Base-by-base conservation (phyloP, 2,797 vertebrate species). In the Parauchenoglanis punctatus region DNA sequence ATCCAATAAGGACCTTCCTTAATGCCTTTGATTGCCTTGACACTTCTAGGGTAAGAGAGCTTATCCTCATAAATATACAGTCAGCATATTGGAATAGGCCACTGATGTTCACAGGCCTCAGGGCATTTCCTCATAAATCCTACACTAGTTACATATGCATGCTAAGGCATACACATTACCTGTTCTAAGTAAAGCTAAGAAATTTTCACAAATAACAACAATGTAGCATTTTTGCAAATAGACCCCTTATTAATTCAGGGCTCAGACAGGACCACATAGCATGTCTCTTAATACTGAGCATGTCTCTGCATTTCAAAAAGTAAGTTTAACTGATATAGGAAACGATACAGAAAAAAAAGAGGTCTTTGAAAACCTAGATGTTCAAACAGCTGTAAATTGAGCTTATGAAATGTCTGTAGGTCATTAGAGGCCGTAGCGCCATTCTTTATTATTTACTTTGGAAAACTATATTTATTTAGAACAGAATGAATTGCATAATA, bases 31-130 rank as follows among this genome's bases (percentile, higher is more conserved):
- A 86, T 86, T 92, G 91, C 92, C 91, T 94, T 94, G 93, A 94
- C 88, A 92, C 88, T 83, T 91, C 83, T 80, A 92, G 95, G 87
- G 91, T 88, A 91, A 92, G 94, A 94, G 94, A 94, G 86, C 76
- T 92, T 89, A 95, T 92, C 91, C 86, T 77, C 84, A 75, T 85
- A 88, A 88, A 63, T 73, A 86, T 91, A 88, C 87, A 28, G 91
- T 95, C 95, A 95, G 95, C 94, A 91, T 83, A 88, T 93, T 91
- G 85, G 59, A 88, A 89, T 89, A 87, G 86, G 72, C 87, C 81
- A 68, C 87, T 88, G 88, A 89, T 91, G 89, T 87, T 75, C 61
- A 90, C 65, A 28, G 59, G 31, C 78, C 73, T 65, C 59, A 81
- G 13, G 40, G 80, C n/a, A 10, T 46, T 81, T 18, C 13, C 17